These are phyloP conservation scores for Parazoanthus swiftii DNA, from an alignment of 92 coral and sea anemone species.

Conservation along the genomic window DNA sequence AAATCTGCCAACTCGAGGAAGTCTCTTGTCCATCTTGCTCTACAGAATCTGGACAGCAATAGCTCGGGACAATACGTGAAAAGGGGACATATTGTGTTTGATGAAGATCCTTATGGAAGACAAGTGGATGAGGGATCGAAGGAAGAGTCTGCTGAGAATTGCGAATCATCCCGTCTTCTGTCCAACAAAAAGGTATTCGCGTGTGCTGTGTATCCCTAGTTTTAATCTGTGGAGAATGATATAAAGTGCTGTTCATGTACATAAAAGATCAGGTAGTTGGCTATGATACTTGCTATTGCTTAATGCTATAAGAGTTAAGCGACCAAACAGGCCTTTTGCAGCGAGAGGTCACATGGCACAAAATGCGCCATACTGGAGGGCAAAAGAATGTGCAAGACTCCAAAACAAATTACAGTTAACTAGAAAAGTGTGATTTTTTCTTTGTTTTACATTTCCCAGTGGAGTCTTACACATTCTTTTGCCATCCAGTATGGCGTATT, in stretches of 20 bases:
- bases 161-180: not conserved
- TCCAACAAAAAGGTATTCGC: slow-evolving; percentile 21
- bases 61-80: slow-evolving; percentile 8
- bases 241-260: not conserved
- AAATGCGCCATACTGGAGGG: too few species aligned
- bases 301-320: too few species aligned
- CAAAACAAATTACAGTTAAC: too few species aligned
- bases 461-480: too few species aligned
- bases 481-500: too few species aligned
- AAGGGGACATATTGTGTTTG: slow-evolving; percentile 66
- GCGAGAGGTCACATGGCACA: too few species aligned
- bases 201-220: not conserved
- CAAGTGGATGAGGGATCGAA: slow-evolving; percentile 3
- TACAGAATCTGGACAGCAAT: slow-evolving; percentile 65
- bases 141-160: slow-evolving; percentile 16
- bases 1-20: slow-evolving; percentile 52
- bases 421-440: too few species aligned
- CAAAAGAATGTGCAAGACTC: too few species aligned
- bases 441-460: too few species aligned
- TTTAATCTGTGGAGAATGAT: not conserved
- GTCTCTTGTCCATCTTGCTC: slow-evolving; percentile 66
- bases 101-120: slow-evolving; percentile 50
- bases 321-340: too few species aligned
- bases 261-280: not conserved
- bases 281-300: too few species aligned